Evolutionary conservation across 2,797 vertebrate species (phyloP), one percentile per base, ranked within the genome.

Genomic region (Lithobates sylvaticus): DNA sequence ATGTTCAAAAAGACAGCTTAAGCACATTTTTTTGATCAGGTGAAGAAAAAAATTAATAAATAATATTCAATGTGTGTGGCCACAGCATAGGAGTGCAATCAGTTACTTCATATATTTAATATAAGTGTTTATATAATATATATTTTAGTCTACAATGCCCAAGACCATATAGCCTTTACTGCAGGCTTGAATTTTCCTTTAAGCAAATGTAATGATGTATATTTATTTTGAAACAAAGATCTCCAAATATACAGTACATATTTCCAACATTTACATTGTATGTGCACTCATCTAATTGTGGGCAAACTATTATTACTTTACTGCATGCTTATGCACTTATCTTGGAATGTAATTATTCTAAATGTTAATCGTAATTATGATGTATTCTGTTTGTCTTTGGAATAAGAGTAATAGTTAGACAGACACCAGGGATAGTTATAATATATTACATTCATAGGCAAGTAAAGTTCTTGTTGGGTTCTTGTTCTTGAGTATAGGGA

Each of bases 301-400:
- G 21, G 23, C 58, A 78, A 21, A 61, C 18, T 23, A 61, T 23
- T 61, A 21, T 23, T 6, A 61, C 54, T 61, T 23, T 61, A 23
- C 7, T n/a, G 15, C n/a, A 82, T 75, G 64, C 21, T 75, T 61
- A 47, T 74, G 71, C 58, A 65, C 36, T 65, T 81, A 72, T 71
- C 16, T 58, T 74, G 72, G 54, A 83, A 83, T 83, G 71, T 26
- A 75, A 74, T 75, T 65, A 74, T 83, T 68, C 61, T 42, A 13
- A 21, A 67, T 61, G 54, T 64, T 73, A 69, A 81, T 81, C 67
- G 39, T 83, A 83, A 67, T 76, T 83, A 83, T 75, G 73, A 75
- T 75, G 23, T 23, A 83, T 75, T 47, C 64, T 75, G 58, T 76
- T 68, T 50, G 42, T 54, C 81, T 83, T 75, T 21, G 72, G 54